These are phyloP conservation scores for Eupleurogrammus muticus DNA, from an alignment of 2,797 vertebrate species.

Conservation along the genomic window DNA sequence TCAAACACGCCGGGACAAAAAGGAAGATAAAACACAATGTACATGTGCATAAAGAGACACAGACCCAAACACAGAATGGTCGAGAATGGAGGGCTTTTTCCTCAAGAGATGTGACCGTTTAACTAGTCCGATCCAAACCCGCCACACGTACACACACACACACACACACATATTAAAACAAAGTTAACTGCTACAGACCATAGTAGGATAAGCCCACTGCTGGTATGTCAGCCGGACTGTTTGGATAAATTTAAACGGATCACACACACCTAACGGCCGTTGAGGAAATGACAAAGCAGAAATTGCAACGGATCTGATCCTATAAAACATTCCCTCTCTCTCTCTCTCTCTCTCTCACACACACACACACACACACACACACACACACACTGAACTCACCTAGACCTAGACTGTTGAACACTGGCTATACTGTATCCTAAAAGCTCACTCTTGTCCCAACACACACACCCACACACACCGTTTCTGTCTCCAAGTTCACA, in stretches of 20 bases:
- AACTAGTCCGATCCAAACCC: constrained; percentile 39
- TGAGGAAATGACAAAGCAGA: constrained; percentile 54
- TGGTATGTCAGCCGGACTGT: constrained; percentile 42
- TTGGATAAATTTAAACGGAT: constrained; percentile 53
- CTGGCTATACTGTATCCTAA: constrained; percentile 59
- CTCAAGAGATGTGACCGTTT: constrained; percentile 33
- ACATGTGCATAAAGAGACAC: constrained; percentile 13
- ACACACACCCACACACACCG: constrained; percentile 46
- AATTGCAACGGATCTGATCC: constrained; percentile 22
- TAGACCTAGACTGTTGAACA: constrained; percentile 46
- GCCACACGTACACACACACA: constrained; percentile 30
- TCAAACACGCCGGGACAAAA: constrained; percentile 51
- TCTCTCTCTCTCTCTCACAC: constrained; percentile 30
- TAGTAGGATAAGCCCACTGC: constrained; percentile 46
- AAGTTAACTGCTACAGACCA: constrained; percentile 43
- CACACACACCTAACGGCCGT: constrained; percentile 20
- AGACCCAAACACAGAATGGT: neutral
- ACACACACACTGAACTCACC: constrained; percentile 49
- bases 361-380: neutral
- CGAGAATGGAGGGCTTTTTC: constrained; percentile 18
- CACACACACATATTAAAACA: constrained; percentile 21
- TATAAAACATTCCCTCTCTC: constrained; percentile 31
- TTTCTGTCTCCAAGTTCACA: constrained; percentile 55
- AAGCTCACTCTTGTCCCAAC: constrained; percentile 55
- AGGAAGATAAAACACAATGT: constrained; percentile 27